phyloP scores from a whole-genome alignment of 2,113 vertebrate species.

The Poecilia latipinna region DNA sequence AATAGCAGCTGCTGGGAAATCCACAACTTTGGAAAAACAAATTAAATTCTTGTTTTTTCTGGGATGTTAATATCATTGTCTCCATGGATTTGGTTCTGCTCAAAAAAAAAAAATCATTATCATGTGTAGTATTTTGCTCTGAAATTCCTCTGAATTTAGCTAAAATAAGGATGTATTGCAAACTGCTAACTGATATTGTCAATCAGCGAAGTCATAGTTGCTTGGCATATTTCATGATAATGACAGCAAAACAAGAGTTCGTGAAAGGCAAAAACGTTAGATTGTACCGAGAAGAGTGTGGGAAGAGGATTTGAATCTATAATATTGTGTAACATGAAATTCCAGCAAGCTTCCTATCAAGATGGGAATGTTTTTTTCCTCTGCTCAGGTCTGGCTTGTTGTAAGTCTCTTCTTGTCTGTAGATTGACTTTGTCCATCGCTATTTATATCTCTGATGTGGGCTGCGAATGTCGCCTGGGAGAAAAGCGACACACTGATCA shows the following conservation, averaged over 20 bases:
- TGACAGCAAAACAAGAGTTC: not conserved
- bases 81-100: not conserved
- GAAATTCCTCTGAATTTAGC: too few species aligned
- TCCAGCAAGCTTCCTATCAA: slow-evolving; percentile 53
- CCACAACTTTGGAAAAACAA: not conserved
- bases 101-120: not conserved
- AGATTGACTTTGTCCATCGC: slow-evolving; percentile 30
- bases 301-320: slow-evolving; percentile 51
- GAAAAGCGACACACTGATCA: slow-evolving; percentile 23
- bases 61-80: rapidly evolving
- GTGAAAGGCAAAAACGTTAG: slow-evolving; percentile 20
- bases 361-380: slow-evolving; percentile 30
- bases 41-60: not conserved
- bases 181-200: too few species aligned
- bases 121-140: too few species aligned
- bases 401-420: slow-evolving; percentile 26
- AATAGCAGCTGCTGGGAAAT: not conserved
- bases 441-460: slow-evolving; percentile 59
- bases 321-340: slow-evolving; percentile 64
- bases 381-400: slow-evolving; percentile 20
- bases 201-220: too few species aligned
- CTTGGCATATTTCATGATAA: not conserved
- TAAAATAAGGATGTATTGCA: too few species aligned
- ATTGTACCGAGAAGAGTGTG: slow-evolving; percentile 58
- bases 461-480: slow-evolving; percentile 34